Conservation (phyloP, 1,140 invertebrate species). For the Bombus terrestris region DNA sequence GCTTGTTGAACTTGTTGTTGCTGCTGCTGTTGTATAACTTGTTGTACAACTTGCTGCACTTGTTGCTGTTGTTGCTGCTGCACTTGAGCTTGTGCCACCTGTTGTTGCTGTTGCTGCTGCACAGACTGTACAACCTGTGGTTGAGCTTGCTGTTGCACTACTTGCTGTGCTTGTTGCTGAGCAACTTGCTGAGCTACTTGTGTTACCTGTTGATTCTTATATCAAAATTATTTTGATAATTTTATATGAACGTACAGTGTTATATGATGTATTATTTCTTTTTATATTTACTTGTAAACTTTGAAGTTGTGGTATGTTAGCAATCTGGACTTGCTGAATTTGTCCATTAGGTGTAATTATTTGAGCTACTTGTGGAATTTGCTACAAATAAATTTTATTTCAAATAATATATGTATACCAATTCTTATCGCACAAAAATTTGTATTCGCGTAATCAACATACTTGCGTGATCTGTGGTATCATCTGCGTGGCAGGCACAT, state of each 20-base stretch:
- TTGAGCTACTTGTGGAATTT: slow-evolving; percentile 89
- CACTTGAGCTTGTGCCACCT: slow-evolving; percentile 77
- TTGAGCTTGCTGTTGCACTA: slow-evolving; percentile 62
- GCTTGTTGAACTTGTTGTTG: slow-evolving; percentile 83
- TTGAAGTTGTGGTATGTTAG: slow-evolving; percentile 85
- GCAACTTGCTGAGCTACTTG: slow-evolving; percentile 73
- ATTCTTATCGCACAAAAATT: slow-evolving; percentile 22
- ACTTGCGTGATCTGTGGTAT: slow-evolving; percentile 89
- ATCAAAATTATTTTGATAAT: background rate
- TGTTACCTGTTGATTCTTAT: slow-evolving; percentile 70
- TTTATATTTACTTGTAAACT: slow-evolving; percentile 78
- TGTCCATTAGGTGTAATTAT: slow-evolving; percentile 94
- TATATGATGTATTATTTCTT: background rate
- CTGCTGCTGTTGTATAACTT: slow-evolving; percentile 76
- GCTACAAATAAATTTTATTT: slow-evolving; percentile 67
- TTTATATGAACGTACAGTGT: background rate
- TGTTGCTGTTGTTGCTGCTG: slow-evolving; percentile 79
- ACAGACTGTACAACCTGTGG: background rate
- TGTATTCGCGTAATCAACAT: slow-evolving; percentile 15
- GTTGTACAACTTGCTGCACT: slow-evolving; percentile 77
- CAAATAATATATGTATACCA: background rate
- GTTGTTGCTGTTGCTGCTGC: slow-evolving; percentile 75
- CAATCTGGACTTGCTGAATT: slow-evolving; percentile 92
- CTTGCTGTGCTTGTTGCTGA: slow-evolving; percentile 78
- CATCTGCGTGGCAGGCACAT: slow-evolving; percentile 86